Percentiles rank a stretch among this genome's conserved stretches.
These are phyloP conservation scores for Sebastes hubbsi DNA, from an alignment of 2,797 vertebrate species.

Conservation along the genomic window DNA sequence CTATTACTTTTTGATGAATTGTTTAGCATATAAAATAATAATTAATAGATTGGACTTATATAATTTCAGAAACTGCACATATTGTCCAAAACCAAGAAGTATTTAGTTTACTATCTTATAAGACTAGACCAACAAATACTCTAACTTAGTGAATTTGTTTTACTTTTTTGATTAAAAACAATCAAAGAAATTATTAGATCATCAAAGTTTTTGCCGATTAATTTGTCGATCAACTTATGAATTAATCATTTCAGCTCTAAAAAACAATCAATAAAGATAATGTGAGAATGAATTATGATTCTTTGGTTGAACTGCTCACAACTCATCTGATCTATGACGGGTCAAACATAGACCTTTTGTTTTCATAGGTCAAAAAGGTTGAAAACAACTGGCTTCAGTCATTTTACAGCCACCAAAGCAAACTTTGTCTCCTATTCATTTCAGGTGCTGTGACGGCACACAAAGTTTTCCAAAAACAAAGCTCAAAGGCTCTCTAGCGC, in stretches of 20 bases:
- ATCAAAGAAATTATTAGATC: background rate
- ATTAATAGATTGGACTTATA: no score
- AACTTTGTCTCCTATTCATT: background rate
- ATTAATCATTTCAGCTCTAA: background rate
- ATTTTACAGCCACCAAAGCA: background rate
- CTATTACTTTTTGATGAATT: background rate
- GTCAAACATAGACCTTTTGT: background rate
- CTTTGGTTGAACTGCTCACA: background rate
- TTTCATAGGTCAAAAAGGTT: no score
- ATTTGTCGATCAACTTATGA: no score
- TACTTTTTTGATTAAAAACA: background rate
- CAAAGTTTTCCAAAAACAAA: conserved; percentile 14
- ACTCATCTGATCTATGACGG: background rate
- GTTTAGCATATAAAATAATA: no score
- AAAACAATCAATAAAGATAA: background rate
- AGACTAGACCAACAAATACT: background rate
- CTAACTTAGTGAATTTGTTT: background rate
- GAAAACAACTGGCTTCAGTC: background rate
- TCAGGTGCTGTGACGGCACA: background rate
- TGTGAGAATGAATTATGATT: background rate
- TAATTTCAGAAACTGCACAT: no score
- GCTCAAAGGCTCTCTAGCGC: background rate
- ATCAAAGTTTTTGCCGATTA: background rate
- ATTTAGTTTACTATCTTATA: background rate
- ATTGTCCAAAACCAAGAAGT: no score